Percentiles rank a stretch among this genome's conserved stretches.
These are phyloP conservation scores for Charina bottae DNA, from an alignment of 2,113 vertebrate genomes.

Conservation along the genomic window DNA sequence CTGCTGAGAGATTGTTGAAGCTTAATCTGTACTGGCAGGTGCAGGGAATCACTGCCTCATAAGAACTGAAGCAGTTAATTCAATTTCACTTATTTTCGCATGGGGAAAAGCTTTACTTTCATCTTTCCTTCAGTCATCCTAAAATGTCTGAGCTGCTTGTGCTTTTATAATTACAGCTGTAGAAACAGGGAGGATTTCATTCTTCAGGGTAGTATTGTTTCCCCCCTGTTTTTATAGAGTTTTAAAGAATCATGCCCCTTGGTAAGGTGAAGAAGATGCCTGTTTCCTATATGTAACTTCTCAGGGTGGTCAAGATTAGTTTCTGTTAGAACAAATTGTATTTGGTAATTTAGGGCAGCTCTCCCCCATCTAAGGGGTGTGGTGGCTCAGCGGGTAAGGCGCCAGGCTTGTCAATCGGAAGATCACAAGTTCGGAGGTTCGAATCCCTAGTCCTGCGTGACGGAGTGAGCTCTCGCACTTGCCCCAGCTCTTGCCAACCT, in stretches of 20 bases:
- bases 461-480: too few species aligned
- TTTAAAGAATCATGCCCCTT: neutral
- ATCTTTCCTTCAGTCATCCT: conserved; percentile 11
- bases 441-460: too few species aligned
- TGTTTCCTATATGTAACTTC: neutral
- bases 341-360: neutral
- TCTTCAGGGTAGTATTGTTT: too few species aligned
- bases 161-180: conserved; percentile 40
- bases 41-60: conserved; percentile 14
- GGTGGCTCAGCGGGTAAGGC: too few species aligned
- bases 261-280: neutral
- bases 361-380: neutral
- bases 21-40: neutral
- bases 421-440: too few species aligned
- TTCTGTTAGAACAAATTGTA: neutral
- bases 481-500: too few species aligned
- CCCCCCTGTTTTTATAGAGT: conserved; percentile 13
- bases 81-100: neutral
- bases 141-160: conserved; percentile 31
- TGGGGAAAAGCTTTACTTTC: neutral
- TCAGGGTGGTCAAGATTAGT: neutral
- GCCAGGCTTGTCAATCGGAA: too few species aligned
- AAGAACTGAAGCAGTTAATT: conserved; percentile 13
- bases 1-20: conserved; percentile 8
- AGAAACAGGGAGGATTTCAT: conserved; percentile 10